These are phyloP conservation scores for Conus ventricosus DNA, from an alignment of 1,140 invertebrate species.

Conservation along the genomic window DNA sequence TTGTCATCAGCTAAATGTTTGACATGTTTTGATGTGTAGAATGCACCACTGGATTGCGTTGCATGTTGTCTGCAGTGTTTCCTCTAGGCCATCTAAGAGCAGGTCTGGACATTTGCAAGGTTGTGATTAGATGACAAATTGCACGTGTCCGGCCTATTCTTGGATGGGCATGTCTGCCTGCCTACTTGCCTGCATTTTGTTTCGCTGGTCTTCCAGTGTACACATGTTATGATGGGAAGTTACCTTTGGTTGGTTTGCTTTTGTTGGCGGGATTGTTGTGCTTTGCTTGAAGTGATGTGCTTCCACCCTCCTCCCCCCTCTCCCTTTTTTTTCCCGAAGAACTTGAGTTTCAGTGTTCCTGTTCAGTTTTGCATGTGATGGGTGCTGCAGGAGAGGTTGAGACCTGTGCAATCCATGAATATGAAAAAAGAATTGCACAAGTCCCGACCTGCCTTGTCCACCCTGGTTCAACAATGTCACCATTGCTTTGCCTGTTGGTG, in stretches of 20 bases:
- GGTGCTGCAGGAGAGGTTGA: slow-evolving; percentile 34
- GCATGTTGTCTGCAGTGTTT: not conserved
- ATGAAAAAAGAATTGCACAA: slow-evolving; percentile 43
- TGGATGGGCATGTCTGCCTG: slow-evolving; percentile 12
- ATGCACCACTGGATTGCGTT: no score
- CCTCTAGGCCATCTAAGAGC: not conserved
- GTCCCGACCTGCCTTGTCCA: slow-evolving; percentile 43
- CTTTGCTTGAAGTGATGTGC: not conserved
- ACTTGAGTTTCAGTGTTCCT: not conserved
- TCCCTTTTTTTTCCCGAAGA: no score
- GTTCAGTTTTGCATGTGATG: not conserved
- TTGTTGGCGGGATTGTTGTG: not conserved
- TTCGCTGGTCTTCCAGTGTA: not conserved
- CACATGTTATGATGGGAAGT: not conserved
- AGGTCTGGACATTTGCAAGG: slow-evolving; percentile 43
- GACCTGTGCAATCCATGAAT: slow-evolving; percentile 35
- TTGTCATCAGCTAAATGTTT: no score
- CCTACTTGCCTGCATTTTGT: not conserved
- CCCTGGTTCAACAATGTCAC: not conserved
- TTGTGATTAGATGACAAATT: slow-evolving; percentile 38
- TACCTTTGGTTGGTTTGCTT: not conserved
- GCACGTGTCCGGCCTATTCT: slow-evolving; percentile 49
- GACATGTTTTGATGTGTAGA: no score
- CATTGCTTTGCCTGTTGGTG: not conserved
- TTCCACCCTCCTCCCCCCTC: not conserved